Evolutionary conservation across 2,113 vertebrate species (phyloP).

Genomic region (Odontesthes bonariensis): DNA sequence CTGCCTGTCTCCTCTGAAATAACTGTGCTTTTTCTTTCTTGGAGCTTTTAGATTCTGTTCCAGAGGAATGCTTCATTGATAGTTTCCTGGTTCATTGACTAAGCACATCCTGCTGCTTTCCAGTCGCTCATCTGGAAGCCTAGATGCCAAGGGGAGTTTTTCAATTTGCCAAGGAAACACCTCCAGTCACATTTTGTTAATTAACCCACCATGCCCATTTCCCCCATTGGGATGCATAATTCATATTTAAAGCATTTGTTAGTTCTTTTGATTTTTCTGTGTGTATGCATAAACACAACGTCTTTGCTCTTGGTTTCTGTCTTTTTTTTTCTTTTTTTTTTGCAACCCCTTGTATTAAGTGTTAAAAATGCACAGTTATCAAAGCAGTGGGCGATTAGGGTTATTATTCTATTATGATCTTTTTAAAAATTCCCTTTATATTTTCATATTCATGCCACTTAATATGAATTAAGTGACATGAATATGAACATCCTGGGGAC

Average conservation of each 20-base stretch:
- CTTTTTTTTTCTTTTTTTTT: too few species aligned
- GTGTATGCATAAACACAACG: too few species aligned
- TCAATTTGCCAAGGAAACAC: constrained; percentile 7
- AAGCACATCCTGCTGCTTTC: not conserved
- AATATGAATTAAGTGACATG: too few species aligned
- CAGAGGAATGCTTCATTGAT: constrained; percentile 11
- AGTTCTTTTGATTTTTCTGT: too few species aligned
- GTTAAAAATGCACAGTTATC: not conserved
- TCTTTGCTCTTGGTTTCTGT: too few species aligned
- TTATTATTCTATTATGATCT: not conserved
- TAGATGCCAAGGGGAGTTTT: constrained; percentile 2
- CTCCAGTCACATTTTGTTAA: constrained; percentile 4
- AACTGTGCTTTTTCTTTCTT: not conserved
- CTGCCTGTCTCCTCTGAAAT: constrained; percentile 5
- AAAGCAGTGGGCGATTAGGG: not conserved
- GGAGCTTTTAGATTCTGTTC: constrained; percentile 3
- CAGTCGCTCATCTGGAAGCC: not conserved
- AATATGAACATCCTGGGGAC: too few species aligned
- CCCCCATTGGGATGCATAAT: constrained; percentile 17
- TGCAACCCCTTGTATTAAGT: not conserved
- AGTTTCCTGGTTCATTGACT: not conserved
- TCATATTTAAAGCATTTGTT: not conserved
- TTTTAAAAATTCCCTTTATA: not conserved
- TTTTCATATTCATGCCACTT: not conserved
- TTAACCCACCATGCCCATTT: not conserved